Base-by-base conservation (phyloP, 2,797 vertebrate genomes). In the Rhinophrynus dorsalis region DNA sequence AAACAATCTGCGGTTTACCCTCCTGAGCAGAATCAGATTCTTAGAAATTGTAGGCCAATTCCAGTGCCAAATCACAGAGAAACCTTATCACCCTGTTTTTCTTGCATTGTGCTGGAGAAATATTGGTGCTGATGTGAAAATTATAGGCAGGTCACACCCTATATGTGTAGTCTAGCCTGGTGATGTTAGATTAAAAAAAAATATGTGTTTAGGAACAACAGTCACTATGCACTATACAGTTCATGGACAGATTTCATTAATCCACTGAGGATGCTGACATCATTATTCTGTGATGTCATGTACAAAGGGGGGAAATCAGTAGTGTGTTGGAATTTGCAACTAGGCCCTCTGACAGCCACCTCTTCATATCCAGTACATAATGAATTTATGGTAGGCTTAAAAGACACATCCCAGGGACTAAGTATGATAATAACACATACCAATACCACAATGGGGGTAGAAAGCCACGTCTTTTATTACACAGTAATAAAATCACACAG, bases 1-100 rank as follows among this genome's bases (percentile, higher is more conserved):
- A 81, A 69, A 79, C 77, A 79, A 84, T 86, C 80, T 83, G 84
- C 77, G 84, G 83, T 83, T 72, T 85, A 84, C 81, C 78, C 77
- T 83, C 76, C 77, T 81, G 77, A 78, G 81, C 82, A 77, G 81
- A 86, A 82, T 79, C 70, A 17, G 82, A 85, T 85, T 86, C 84
- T 84, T 85, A 83, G 82, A 86, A 86, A 80, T 58, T 50, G 60
- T 42, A 33, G 26, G 68, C 52, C 33, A 72, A 58, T 64, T 59
- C 54, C 61, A 65, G 54, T 51, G 61, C 69, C 61, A 72, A 72
- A 59, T 72, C 61, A 48, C 62, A 10, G 20, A 35, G 69, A 72
- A 72, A 72, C 69, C 69, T 72, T 66, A 72, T 72, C 69, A 72
- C 60, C 29, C 61, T 72, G 69, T 65, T 72, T 65, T 72, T 65